A percentile compares a stretch with the other conserved stretches of the same genome.
Conservation (phyloP, 2,797 vertebrate species). For the Peromyscus attwateri region DNA sequence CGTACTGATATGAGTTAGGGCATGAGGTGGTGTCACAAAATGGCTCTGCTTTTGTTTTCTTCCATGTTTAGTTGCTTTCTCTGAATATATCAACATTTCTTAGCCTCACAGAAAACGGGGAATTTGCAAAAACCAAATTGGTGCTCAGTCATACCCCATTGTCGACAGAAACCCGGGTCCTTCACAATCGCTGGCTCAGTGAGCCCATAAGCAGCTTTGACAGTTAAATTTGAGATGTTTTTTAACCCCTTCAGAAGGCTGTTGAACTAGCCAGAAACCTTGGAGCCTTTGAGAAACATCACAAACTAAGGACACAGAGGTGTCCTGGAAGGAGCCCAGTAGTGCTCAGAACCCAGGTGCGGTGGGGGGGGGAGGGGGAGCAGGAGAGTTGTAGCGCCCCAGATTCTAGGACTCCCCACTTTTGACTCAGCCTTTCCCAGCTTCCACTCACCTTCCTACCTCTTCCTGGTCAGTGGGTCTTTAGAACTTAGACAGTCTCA, state of each 20-base stretch:
- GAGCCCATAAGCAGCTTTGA: slow-evolving; percentile 72
- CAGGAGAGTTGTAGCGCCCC: background rate
- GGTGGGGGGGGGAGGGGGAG: background rate
- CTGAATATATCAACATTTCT: background rate
- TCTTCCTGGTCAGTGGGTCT: background rate
- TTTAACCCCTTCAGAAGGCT: slow-evolving; percentile 66
- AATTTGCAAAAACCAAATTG: slow-evolving; percentile 32
- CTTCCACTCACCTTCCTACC: background rate
- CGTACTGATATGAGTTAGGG: background rate
- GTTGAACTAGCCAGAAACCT: slow-evolving; percentile 71
- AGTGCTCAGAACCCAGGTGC: background rate
- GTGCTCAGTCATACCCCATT: background rate
- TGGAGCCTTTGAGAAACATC: slow-evolving; percentile 68
- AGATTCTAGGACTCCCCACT: background rate
- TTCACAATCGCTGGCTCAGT: background rate
- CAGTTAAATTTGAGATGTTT: slow-evolving; percentile 67
- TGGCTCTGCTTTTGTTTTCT: slow-evolving; percentile 48
- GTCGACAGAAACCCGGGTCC: slow-evolving; percentile 42
- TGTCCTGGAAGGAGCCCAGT: slow-evolving; percentile 38
- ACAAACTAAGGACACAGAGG: slow-evolving; percentile 33
- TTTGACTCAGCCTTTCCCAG: background rate
- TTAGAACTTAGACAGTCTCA: background rate
- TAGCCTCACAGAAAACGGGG: slow-evolving; percentile 35
- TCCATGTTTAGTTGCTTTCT: background rate
- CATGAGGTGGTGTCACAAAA: slow-evolving; percentile 1